phyloP scores from a whole-genome alignment of 2,113 vertebrate genomes.

The Hypocryptadius cinnamomeus region DNA sequence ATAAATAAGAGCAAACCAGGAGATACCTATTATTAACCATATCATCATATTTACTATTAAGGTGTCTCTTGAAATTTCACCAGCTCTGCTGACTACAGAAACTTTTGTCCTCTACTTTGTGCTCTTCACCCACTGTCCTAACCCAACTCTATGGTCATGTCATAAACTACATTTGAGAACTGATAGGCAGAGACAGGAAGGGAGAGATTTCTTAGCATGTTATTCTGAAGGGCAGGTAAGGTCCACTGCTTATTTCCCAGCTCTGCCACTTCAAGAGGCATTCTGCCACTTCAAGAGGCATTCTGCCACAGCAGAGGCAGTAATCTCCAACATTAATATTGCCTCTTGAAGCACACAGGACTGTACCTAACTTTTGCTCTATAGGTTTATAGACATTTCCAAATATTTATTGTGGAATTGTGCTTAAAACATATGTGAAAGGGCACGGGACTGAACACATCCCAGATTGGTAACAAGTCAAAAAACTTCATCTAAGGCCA shows the following conservation, averaged over 20 bases:
- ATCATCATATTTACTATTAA: background rate
- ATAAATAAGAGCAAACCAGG: background rate
- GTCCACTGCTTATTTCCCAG: background rate
- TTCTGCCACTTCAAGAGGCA: background rate
- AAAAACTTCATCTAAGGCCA: background rate
- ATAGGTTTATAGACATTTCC: background rate
- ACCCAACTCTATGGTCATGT: background rate
- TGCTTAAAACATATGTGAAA: background rate
- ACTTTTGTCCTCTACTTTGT: background rate
- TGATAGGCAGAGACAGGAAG: background rate
- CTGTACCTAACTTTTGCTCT: background rate
- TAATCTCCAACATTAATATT: background rate
- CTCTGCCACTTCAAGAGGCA: background rate
- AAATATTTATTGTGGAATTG: background rate
- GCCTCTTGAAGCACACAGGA: background rate
- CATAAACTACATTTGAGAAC: background rate
- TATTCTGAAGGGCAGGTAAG: background rate
- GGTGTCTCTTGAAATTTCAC: background rate
- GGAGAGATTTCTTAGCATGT: background rate
- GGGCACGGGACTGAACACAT: background rate
- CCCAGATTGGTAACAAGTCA: background rate
- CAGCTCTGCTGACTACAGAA: background rate
- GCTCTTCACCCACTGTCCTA: background rate
- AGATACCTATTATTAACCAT: background rate
- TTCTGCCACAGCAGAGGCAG: accelerated